A percentile compares a stretch with the other conserved stretches of the same genome.
Conservation (phyloP, 2,797 vertebrate genomes). For the Podarcis lilfordi region DNA sequence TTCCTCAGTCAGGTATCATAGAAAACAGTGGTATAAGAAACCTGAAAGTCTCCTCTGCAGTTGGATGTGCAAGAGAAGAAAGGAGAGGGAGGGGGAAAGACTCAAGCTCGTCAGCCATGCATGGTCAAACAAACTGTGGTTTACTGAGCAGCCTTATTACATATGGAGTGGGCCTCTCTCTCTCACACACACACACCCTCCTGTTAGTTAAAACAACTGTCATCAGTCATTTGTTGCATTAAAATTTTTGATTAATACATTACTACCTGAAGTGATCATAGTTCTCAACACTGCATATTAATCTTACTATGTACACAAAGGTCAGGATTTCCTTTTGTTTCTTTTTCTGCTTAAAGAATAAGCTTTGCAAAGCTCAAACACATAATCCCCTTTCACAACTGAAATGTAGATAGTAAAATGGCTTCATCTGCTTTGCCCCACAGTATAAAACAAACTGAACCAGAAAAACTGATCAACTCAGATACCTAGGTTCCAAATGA, state of each 20-base stretch:
- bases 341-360: constrained; percentile 22
- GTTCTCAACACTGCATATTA: constrained; percentile 6
- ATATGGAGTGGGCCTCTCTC: background rate
- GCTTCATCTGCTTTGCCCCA: background rate
- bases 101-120: background rate
- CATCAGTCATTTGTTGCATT: background rate
- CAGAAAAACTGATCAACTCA: background rate
- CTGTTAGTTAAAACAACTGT: background rate
- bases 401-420: constrained; percentile 6
- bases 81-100: background rate
- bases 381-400: background rate
- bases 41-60: background rate
- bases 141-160: background rate
- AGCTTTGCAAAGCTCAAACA: constrained; percentile 1
- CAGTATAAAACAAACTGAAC: background rate
- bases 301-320: background rate
- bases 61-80: background rate
- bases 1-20: background rate
- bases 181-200: background rate
- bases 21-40: background rate
- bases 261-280: background rate
- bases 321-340: background rate
- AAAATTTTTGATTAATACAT: background rate
- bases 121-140: background rate
- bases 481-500: background rate